Evolutionary conservation across 2,113 vertebrate species (phyloP).

Genomic region (Corythoichthys intestinalis): DNA sequence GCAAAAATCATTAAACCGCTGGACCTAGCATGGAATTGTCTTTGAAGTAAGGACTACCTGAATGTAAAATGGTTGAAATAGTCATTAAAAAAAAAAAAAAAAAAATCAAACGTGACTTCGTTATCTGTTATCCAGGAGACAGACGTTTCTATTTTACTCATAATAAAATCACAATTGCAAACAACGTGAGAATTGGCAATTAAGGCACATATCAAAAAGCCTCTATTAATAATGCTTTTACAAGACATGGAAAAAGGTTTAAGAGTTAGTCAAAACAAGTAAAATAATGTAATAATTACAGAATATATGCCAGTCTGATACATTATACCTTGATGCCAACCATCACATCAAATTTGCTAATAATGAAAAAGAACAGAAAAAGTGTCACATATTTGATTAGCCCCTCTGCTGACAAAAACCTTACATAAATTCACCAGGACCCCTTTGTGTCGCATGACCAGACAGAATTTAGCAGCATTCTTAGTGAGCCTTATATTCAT

Average conservation of each 20-base stretch:
- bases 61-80: neutral
- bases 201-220: neutral
- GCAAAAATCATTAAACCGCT: neutral
- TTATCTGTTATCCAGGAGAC: neutral
- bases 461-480: neutral
- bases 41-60: neutral
- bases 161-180: neutral
- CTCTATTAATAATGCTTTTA: neutral
- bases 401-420: neutral
- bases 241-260: neutral
- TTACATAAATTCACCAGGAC: neutral
- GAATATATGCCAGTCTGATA: neutral
- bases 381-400: neutral
- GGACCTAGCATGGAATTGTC: neutral
- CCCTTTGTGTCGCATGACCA: neutral
- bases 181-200: neutral
- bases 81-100: neutral
- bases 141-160: neutral
- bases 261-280: neutral
- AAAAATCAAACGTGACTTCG: neutral
- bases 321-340: neutral
- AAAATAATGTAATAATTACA: neutral
- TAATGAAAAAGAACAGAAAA: neutral
- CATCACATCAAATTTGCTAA: neutral
- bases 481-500: neutral